Base-by-base conservation (phyloP, 2,888 invertebrate genomes). In the Cerastis leucographa region DNA sequence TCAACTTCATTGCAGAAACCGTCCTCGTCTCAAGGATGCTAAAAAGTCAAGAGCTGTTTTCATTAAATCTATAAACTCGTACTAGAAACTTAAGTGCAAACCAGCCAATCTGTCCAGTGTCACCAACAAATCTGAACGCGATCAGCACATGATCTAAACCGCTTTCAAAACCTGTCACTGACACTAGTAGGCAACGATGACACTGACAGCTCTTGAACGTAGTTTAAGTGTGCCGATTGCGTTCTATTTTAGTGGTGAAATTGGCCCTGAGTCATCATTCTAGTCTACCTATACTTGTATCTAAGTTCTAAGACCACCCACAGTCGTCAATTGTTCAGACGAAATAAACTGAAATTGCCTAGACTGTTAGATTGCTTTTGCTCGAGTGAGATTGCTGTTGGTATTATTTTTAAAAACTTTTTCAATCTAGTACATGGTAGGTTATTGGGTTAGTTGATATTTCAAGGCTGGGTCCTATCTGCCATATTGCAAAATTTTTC, bases 381-480 rank as follows among this genome's bases (percentile, higher is more conserved):
- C 11, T 61, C n/a, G 40, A 66, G 11, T 40, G 49, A n/a, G n/a
- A n/a, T n/a, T n/a, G 1, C 6, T 51, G 40, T 54, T 51, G 42
- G 19, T 62, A 42, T 54, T 68, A 35, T 46, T 76, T 76, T 77
- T 35, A 68, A 61, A 77, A 68, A 62, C 54, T 76, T 51, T 76
- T 65, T 62, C 25, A 46, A 44, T 44, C 25, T 25, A 7, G n/a
- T 14, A 44, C 17, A 44, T 64, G 6, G 49, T 25, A 40, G 46
- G 35, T 69, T 46, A 59, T 65, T 71, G 6, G 68, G 17, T 44
- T 67, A 14, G 25, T 6, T 56, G 5, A 42, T 11, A 25, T 71
- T 49, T 49, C 25, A 71, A 42, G 40, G 22, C 42, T 8, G 17
- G n/a, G n/a, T 64, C 14, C 17, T 64, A n/a, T 64, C 42, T 17